A percentile compares a stretch with the other conserved stretches of the same genome.
Evolutionary conservation across 2,113 vertebrate species (phyloP).

Genomic region (Furnarius figulus): DNA sequence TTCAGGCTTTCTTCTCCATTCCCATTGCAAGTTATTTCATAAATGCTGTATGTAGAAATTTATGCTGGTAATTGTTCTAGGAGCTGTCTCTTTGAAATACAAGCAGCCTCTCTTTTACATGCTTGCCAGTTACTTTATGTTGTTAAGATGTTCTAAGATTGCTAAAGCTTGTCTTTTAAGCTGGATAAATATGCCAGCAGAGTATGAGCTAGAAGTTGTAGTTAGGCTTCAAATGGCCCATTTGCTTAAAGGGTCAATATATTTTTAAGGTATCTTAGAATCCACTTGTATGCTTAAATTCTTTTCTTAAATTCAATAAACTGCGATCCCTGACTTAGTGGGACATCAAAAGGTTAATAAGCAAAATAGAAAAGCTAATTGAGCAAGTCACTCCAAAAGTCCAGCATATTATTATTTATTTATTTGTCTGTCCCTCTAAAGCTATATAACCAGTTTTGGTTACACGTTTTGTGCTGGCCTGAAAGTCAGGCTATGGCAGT

Average conservation of each 20-base stretch:
- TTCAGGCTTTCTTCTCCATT: not conserved
- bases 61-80: not conserved
- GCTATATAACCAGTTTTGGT: not conserved
- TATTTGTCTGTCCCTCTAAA: not conserved
- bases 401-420: not conserved
- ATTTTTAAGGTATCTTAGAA: not conserved
- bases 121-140: not conserved
- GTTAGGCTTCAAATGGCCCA: not conserved
- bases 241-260: not conserved
- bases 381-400: not conserved
- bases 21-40: not conserved
- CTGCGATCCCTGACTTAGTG: not conserved
- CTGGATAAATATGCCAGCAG: not conserved
- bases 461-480: not conserved
- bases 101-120: not conserved
- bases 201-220: not conserved
- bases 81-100: constrained; percentile 8
- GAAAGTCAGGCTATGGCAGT: not conserved
- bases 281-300: not conserved
- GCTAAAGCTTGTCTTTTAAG: not conserved
- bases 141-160: not conserved
- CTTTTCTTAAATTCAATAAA: not conserved
- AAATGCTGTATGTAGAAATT: not conserved
- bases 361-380: not conserved
- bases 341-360: not conserved